phyloP scores from a whole-genome alignment of 2,113 vertebrate species.

The Brachypodius melanocephalos region DNA sequence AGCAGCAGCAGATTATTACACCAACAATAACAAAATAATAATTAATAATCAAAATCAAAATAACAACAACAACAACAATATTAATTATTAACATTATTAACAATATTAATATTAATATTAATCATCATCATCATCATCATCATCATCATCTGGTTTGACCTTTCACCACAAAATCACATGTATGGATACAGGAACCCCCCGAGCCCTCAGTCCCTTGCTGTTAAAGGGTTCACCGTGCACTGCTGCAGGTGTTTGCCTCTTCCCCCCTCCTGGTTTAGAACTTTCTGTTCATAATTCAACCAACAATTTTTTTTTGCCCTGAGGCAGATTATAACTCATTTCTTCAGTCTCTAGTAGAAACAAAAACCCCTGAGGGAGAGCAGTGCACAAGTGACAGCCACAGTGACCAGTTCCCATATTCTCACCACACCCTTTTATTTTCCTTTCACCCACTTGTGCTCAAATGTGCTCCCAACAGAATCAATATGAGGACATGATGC shows the following conservation, averaged over 20 bases:
- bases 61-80: too few species aligned
- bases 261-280: background rate
- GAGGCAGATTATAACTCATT: background rate
- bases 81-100: too few species aligned
- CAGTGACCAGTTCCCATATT: background rate
- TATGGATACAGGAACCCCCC: accelerated
- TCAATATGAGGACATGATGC: accelerated
- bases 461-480: accelerated
- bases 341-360: too few species aligned
- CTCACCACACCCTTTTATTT: background rate
- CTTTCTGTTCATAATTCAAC: background rate
- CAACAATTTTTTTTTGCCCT: background rate
- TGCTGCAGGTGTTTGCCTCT: background rate
- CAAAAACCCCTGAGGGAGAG: background rate
- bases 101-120: too few species aligned
- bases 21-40: accelerated
- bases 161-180: background rate
- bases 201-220: background rate
- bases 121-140: background rate
- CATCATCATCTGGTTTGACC: accelerated
- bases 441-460: background rate
- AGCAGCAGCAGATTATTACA: background rate
- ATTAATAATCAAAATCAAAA: too few species aligned
- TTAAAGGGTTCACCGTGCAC: accelerated
- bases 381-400: background rate